Evolutionary conservation across 2,797 vertebrate species (phyloP).

Genomic region (Rhinogobio ventralis): DNA sequence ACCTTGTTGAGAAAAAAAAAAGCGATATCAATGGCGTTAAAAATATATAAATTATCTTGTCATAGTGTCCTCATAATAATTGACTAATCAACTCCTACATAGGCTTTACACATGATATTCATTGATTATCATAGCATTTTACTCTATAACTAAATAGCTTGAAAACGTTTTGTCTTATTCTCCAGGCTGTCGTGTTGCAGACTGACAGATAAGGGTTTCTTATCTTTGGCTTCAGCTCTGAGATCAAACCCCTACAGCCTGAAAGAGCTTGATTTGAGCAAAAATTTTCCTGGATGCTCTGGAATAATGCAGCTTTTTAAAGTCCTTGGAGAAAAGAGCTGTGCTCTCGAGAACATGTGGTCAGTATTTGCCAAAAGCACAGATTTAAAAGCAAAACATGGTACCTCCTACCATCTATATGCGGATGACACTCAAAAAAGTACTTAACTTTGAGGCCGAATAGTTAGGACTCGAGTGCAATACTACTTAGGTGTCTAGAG

Average conservation of each 20-base stretch:
- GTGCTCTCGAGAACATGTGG: constrained; percentile 30
- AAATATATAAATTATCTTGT: not conserved
- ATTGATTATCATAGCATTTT: not conserved
- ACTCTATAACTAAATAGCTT: not conserved
- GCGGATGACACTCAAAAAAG: not conserved
- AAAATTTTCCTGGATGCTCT: constrained; percentile 27
- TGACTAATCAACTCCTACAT: not conserved
- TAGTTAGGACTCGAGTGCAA: not conserved
- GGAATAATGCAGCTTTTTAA: constrained; percentile 36
- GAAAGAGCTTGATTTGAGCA: constrained; percentile 51
- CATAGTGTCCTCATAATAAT: not conserved
- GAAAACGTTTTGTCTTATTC: not conserved
- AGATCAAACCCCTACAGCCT: constrained; percentile 26
- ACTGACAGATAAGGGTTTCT: constrained; percentile 46
- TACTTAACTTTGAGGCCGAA: not conserved
- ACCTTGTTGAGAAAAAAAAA: not conserved
- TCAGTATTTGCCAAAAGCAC: constrained; percentile 14
- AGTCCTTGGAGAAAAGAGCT: constrained; percentile 13
- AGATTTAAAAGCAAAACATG: not conserved
- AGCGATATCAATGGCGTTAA: too few relatives aligned
- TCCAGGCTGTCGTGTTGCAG: constrained; percentile 45
- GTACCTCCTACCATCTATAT: not conserved
- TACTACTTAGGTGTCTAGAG: not conserved
- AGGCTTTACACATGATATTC: not conserved
- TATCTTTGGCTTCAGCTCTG: constrained; percentile 35